These are phyloP conservation scores for Masnerella sp. DNA, from an alignment of 2,888 invertebrate genomes.

Conservation along the genomic window DNA sequence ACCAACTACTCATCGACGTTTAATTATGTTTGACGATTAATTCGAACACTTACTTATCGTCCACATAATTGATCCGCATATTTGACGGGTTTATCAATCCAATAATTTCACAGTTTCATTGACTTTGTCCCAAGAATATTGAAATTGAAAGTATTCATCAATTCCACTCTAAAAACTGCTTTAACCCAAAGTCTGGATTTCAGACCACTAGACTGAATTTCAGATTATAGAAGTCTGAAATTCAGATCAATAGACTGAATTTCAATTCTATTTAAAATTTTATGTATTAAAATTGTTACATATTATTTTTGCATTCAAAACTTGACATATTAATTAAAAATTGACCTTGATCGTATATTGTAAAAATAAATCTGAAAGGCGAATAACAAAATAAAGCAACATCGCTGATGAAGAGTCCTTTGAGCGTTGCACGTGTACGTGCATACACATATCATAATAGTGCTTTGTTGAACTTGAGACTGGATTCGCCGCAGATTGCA, in stretches of 20 bases:
- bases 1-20: not conserved
- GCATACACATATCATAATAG: constrained; percentile 37
- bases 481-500: constrained; percentile 33
- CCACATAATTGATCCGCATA: not conserved
- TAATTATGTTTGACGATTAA: constrained; percentile 16
- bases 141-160: not conserved
- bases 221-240: too few species aligned
- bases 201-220: too few species aligned
- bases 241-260: too few species aligned
- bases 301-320: too few species aligned
- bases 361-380: not conserved
- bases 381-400: constrained; percentile 8
- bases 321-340: too few species aligned
- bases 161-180: too few species aligned
- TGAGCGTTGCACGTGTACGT: constrained; percentile 30
- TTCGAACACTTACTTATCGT: constrained; percentile 4
- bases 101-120: not conserved
- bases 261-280: not conserved
- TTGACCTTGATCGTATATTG: not conserved
- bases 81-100: not conserved
- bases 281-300: too few species aligned
- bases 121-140: too few species aligned
- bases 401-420: constrained; percentile 10
- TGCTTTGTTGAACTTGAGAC: constrained; percentile 46
- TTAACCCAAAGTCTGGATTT: too few species aligned